phyloP scores from a whole-genome alignment of 1,140 invertebrate genomes.

The Leptoteleia sp. region DNA sequence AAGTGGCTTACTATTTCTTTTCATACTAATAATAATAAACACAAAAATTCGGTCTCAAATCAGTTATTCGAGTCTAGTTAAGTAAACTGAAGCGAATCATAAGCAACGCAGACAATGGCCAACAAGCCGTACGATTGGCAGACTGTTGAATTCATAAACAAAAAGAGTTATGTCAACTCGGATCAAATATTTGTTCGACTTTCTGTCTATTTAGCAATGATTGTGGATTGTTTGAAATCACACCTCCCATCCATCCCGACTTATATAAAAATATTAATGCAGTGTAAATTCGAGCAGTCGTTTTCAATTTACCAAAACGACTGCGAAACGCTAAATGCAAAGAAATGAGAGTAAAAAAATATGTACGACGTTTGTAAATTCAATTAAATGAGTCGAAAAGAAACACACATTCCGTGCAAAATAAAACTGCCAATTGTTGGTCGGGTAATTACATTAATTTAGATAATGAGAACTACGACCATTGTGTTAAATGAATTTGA shows the following conservation, averaged over 20 bases:
- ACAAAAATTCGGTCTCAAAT: too few species aligned
- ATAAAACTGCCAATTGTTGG: constrained; percentile 23
- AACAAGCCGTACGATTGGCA: neutral
- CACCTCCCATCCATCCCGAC: neutral
- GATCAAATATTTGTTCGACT: constrained; percentile 14
- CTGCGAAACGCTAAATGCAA: too few species aligned
- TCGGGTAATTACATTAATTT: constrained; percentile 24
- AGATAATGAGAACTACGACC: constrained; percentile 8
- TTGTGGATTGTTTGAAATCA: constrained; percentile 9
- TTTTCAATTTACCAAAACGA: too few species aligned
- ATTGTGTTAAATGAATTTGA: constrained; percentile 32
- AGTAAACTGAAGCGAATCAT: neutral
- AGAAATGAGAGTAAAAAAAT: too few species aligned
- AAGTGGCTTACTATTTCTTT: too few species aligned
- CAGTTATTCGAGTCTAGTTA: neutral
- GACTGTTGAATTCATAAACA: constrained; percentile 7
- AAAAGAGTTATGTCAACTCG: constrained; percentile 3
- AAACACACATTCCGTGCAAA: neutral
- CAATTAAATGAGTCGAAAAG: too few species aligned
- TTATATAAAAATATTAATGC: constrained; percentile 2
- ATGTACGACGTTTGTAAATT: too few species aligned
- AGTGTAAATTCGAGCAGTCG: neutral
- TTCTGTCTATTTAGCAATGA: constrained; percentile 4
- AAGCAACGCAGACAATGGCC: neutral
- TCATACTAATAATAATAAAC: too few species aligned